A percentile compares a stretch with the other conserved stretches of the same genome.
Conservation (phyloP, 2,888 invertebrate species). For the Nomada fabriciana region DNA sequence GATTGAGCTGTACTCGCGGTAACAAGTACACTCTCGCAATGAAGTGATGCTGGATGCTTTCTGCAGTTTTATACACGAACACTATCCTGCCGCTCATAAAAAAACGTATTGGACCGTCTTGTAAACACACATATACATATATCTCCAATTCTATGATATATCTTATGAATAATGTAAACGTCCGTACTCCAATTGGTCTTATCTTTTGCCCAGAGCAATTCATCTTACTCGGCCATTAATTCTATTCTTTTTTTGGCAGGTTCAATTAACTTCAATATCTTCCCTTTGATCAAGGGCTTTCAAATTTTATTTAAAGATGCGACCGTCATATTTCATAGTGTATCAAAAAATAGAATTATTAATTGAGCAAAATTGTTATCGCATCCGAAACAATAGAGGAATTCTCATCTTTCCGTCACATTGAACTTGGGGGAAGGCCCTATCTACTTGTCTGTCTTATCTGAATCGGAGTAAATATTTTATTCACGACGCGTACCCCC, state of each 20-base stretch:
- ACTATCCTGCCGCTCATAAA: slow-evolving; percentile 73
- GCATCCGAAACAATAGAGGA: background rate
- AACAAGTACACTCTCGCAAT: slow-evolving; percentile 64
- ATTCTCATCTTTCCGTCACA: slow-evolving; percentile 7
- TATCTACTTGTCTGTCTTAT: slow-evolving; percentile 14
- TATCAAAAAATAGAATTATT: no score
- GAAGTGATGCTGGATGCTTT: slow-evolving; percentile 75
- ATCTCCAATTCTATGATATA: background rate
- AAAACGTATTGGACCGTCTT: slow-evolving; percentile 38
- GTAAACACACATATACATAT: slow-evolving; percentile 9
- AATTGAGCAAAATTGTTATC: background rate
- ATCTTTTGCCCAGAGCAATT: background rate
- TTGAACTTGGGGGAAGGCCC: slow-evolving; percentile 62
- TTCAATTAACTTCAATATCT: background rate
- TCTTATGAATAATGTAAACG: background rate
- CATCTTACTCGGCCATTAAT: no score
- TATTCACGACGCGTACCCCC: slow-evolving; percentile 45
- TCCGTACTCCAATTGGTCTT: background rate
- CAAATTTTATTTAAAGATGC: background rate
- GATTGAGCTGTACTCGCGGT: slow-evolving; percentile 33
- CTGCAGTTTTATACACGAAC: slow-evolving; percentile 76
- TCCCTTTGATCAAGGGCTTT: background rate
- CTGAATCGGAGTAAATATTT: slow-evolving; percentile 20
- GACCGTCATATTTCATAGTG: no score
- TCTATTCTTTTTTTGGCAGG: background rate